These are phyloP conservation scores for Meloidogyne exigua DNA, from an alignment of 1,140 invertebrate genomes.

Conservation along the genomic window DNA sequence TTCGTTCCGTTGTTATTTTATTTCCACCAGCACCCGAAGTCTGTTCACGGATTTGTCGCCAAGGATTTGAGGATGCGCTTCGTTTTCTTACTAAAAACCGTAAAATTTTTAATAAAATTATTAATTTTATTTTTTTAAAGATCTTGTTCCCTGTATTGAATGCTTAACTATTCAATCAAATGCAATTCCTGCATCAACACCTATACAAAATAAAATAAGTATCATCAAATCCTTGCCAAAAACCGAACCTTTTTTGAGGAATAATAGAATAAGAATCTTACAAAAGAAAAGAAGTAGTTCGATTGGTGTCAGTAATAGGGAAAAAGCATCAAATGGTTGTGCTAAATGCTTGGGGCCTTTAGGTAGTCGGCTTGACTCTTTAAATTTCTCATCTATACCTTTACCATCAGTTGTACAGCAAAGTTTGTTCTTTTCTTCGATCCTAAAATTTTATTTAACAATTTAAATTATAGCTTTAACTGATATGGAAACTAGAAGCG, in stretches of 20 bases:
- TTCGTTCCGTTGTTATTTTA: conserved; percentile 82
- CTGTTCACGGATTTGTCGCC: conserved; percentile 87
- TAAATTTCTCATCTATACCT: conserved; percentile 24
- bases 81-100: conserved; percentile 82
- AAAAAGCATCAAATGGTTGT: conserved; percentile 20
- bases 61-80: conserved; percentile 93
- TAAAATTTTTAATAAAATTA: conserved; percentile 16
- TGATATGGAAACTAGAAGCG: conserved; percentile 44
- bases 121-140: conserved; percentile 34
- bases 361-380: neutral
- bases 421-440: neutral
- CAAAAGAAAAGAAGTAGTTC: neutral
- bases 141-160: conserved; percentile 55
- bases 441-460: neutral
- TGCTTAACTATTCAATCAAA: conserved; percentile 56
- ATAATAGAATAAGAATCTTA: conserved; percentile 12
- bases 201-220: conserved; percentile 2
- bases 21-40: conserved; percentile 91
- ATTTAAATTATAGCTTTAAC: conserved; percentile 41
- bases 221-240: neutral
- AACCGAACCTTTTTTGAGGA: neutral
- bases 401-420: conserved; percentile 25
- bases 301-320: neutral
- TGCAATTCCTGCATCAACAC: conserved; percentile 26
- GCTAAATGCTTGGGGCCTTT: conserved; percentile 19